Evolutionary conservation across 2,888 invertebrate species (phyloP).

Genomic region (Temnothorax ravouxi): DNA sequence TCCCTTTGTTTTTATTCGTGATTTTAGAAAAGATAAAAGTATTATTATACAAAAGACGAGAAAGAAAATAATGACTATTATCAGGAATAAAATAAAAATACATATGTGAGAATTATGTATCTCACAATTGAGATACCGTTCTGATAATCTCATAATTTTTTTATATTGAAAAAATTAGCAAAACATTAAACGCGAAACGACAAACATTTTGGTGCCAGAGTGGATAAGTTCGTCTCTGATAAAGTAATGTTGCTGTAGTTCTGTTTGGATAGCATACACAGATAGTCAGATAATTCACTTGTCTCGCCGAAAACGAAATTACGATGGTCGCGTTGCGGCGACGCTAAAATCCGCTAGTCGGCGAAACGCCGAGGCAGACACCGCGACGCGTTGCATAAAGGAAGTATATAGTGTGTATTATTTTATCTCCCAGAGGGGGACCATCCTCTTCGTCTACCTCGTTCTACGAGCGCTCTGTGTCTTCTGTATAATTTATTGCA

Average conservation of each 20-base stretch:
- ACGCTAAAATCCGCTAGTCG: constrained; percentile 69
- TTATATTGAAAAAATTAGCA: constrained; percentile 5
- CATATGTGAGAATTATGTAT: not conserved
- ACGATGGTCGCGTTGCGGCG: constrained; percentile 68
- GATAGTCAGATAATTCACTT: constrained; percentile 78
- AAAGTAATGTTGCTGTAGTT: constrained; percentile 31
- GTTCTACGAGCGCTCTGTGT: constrained; percentile 35
- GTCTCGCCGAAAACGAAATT: constrained; percentile 78
- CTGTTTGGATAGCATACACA: constrained; percentile 76
- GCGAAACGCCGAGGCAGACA: constrained; percentile 66
- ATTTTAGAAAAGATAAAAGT: not conserved
- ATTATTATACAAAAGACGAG: not conserved
- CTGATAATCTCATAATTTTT: constrained; percentile 15
- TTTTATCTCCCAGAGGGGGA: constrained; percentile 79
- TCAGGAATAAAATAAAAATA: not conserved
- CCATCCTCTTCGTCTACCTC: constrained; percentile 52
- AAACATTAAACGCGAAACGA: not conserved
- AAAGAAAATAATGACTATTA: not conserved
- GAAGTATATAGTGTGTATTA: constrained; percentile 78
- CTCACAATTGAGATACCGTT: not conserved
- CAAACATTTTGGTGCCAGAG: not conserved
- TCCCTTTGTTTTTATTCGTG: not conserved
- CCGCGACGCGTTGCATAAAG: constrained; percentile 71
- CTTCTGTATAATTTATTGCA: constrained; percentile 56
- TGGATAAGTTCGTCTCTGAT: not conserved